Base-by-base conservation (phyloP, 2,888 invertebrate genomes). In the Bombylius major region DNA sequence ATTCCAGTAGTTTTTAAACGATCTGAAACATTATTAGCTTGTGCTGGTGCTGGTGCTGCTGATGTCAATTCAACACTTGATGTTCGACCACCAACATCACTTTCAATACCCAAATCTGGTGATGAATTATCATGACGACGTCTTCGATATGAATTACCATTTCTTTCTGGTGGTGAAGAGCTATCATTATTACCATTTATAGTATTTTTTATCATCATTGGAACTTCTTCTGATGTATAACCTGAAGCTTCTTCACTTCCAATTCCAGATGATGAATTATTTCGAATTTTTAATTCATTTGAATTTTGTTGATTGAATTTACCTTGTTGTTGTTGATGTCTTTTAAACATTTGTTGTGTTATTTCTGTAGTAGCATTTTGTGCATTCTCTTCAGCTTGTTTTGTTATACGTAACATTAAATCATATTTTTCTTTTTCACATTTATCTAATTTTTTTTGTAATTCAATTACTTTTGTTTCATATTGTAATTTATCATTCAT, bases 61-160 rank as follows among this genome's bases (percentile, higher is more conserved):
- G 62, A 67, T 4, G 67, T 62, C 3, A 68, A 54, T 47, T 72
- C 72, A 4, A 67, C 68, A 59, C 75, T 86, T 79, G 64, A 84
- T 67, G 69, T 83, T 79, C 59, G 84, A 46, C 80, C 80, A 69
- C 90, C 81, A 46, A 79, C 80, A 69, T 91, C 91, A 65, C 90
- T 91, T 69, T 91, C 91, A 60, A 92, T 91, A n/a, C 91, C 91
- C 65, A 90, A 80, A 73, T 92, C 92, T 0, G 92, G 91, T 0
- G 91, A 91, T 1, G 85, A 77, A 63, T 77, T 80, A 12, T 75
- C 75, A 9, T 75, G 69, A 6, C 56, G 56, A 46, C 54, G 52
- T 32, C 33, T 23, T 12, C 34, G 48, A 5, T 71, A 66, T 13
- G 66, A 65, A 5, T 60, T 60, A n/a, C 61, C 59, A 11, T 46